phyloP scores from a whole-genome alignment of 2,113 vertebrate species.

The Callionymus lyra region DNA sequence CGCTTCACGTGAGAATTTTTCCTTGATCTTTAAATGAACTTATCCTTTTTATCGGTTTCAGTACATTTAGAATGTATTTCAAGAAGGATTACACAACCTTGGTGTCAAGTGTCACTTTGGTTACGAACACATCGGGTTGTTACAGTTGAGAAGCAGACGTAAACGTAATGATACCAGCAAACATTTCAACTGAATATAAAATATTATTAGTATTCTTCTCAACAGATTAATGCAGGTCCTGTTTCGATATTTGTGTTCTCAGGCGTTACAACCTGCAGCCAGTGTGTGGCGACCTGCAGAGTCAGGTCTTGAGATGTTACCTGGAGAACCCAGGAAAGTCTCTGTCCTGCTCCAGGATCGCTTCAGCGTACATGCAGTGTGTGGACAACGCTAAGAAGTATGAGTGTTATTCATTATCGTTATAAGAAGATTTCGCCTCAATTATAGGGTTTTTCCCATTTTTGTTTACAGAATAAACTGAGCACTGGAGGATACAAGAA shows the following conservation, averaged over 20 bases:
- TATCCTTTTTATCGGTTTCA: background rate
- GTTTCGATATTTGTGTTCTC: background rate
- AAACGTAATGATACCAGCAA: too few relatives aligned
- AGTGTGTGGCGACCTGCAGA: conserved; percentile 80
- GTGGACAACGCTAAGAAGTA: conserved; percentile 86
- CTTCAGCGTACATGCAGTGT: conserved; percentile 81
- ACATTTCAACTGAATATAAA: too few relatives aligned
- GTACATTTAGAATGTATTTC: too few relatives aligned
- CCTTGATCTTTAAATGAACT: background rate
- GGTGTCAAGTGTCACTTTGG: too few relatives aligned
- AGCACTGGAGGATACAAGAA: conserved; percentile 35
- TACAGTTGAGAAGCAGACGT: too few relatives aligned
- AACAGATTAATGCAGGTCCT: too few relatives aligned
- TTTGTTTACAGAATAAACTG: conserved; percentile 36
- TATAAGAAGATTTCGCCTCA: background rate
- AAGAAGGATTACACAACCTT: too few relatives aligned
- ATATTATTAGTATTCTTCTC: too few relatives aligned
- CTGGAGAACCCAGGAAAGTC: conserved; percentile 74
- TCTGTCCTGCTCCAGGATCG: conserved; percentile 81
- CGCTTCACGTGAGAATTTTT: conserved; percentile 75
- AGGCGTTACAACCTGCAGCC: conserved; percentile 75
- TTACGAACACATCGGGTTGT: too few relatives aligned
- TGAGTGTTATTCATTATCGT: background rate
- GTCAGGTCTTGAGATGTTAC: conserved; percentile 83
- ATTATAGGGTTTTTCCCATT: background rate